Conservation (phyloP, 2,113 vertebrate species). For the Scalopus aquaticus region DNA sequence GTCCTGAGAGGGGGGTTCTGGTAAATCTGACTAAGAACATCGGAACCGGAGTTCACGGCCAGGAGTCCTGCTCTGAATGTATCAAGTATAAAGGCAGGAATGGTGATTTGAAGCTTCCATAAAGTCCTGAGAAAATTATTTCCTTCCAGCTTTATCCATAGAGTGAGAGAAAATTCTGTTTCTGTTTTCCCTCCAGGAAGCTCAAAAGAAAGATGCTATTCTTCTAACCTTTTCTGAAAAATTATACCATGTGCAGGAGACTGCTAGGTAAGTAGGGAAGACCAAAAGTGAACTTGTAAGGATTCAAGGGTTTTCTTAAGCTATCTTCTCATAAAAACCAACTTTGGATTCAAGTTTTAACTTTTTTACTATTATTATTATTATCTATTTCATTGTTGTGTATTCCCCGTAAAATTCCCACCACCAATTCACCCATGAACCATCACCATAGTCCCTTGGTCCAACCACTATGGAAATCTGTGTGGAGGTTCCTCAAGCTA, state of each 20-base stretch:
- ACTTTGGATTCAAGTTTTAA: conserved; percentile 67
- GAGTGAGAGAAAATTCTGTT: conserved; percentile 65
- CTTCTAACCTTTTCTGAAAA: conserved; percentile 95
- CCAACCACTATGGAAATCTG: no score
- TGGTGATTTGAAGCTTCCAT: conserved; percentile 55
- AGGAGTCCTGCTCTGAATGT: conserved; percentile 43
- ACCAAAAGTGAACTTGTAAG: background rate
- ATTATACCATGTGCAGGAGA: conserved; percentile 91
- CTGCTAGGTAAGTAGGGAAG: conserved; percentile 89
- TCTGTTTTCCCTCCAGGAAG: conserved; percentile 90
- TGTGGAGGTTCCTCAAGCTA: no score
- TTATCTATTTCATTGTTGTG: no score
- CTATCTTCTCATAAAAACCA: conserved; percentile 53
- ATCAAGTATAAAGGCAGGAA: conserved; percentile 41
- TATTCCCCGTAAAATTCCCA: no score
- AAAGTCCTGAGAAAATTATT: background rate
- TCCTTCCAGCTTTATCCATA: conserved; percentile 26
- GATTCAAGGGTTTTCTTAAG: background rate
- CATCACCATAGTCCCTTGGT: no score
- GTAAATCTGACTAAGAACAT: conserved; percentile 12
- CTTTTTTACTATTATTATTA: no score
- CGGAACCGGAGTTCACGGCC: background rate
- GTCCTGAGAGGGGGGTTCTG: conserved; percentile 54
- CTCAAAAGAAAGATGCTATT: conserved; percentile 94
- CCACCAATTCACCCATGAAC: no score